Evolutionary conservation across 2,888 invertebrate genomes (phyloP).

Genomic region (Melinaea menophilus): DNA sequence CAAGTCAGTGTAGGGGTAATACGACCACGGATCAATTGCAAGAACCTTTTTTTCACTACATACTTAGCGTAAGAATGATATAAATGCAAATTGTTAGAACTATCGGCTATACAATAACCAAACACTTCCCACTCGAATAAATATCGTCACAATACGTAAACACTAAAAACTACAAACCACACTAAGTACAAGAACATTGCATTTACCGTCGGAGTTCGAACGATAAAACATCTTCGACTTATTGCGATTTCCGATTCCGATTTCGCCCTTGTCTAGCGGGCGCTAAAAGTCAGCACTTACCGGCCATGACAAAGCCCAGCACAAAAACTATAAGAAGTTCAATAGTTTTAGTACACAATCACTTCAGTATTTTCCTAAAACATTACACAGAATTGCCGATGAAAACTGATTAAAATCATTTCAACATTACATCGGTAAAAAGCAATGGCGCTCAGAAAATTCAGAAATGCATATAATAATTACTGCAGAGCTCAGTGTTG

Average conservation of each 20-base stretch:
- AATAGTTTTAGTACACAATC: constrained; percentile 75
- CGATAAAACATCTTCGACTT: constrained; percentile 79
- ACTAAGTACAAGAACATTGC: constrained; percentile 76
- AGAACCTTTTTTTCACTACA: constrained; percentile 53
- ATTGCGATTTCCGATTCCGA: constrained; percentile 77
- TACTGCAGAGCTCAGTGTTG: constrained; percentile 70
- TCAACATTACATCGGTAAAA: constrained; percentile 77
- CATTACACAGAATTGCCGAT: constrained; percentile 77
- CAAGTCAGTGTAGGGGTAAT: constrained; percentile 21
- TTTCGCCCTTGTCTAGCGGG: constrained; percentile 78
- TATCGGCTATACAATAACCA: constrained; percentile 66
- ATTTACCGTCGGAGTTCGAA: constrained; percentile 79
- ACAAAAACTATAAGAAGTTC: constrained; percentile 76
- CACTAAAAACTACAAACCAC: constrained; percentile 72
- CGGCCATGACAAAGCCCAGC: constrained; percentile 87
- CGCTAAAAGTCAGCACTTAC: constrained; percentile 83
- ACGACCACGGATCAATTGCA: constrained; percentile 50
- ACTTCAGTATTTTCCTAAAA: constrained; percentile 73
- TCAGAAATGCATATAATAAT: constrained; percentile 73
- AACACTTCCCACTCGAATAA: constrained; percentile 62
- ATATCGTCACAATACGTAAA: constrained; percentile 66
- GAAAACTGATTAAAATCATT: constrained; percentile 79
- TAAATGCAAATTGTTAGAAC: constrained; percentile 57
- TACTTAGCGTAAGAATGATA: constrained; percentile 54
- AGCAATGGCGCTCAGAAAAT: constrained; percentile 78